These are phyloP conservation scores for Sclerurus mexicanus DNA, from an alignment of 2,113 vertebrate species.

Conservation along the genomic window DNA sequence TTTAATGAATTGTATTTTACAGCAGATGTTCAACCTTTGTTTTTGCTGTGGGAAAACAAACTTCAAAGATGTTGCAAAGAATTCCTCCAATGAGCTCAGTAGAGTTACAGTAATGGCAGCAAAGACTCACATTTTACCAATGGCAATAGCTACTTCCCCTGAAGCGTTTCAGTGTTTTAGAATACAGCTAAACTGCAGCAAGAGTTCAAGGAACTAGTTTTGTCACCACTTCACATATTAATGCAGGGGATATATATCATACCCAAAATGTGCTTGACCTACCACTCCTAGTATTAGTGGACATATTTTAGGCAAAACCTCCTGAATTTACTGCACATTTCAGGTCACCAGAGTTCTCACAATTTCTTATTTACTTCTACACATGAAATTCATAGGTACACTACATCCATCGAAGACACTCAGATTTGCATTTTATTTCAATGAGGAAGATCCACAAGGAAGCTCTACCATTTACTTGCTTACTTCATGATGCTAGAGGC, in stretches of 20 bases:
- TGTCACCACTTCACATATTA: not conserved
- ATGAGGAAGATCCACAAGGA: not conserved
- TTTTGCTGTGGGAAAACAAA: not conserved
- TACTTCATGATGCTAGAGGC: not conserved
- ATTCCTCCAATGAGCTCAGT: not conserved
- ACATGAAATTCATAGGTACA: not conserved
- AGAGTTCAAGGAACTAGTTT: not conserved
- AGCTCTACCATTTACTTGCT: not conserved
- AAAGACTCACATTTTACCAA: not conserved
- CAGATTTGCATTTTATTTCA: not conserved
- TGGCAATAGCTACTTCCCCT: fast-evolving
- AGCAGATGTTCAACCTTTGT: not conserved
- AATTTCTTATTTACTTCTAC: constrained; percentile 14
- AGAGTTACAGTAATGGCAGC: not conserved
- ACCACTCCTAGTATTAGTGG: not conserved
- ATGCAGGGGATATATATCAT: not conserved
- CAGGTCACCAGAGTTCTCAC: not conserved
- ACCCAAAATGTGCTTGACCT: not conserved
- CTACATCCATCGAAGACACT: not conserved
- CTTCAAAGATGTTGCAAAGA: not conserved
- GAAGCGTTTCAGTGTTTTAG: not conserved
- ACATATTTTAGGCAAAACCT: constrained; percentile 1
- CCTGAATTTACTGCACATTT: not conserved
- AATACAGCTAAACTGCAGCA: not conserved
- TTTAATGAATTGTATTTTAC: not conserved